Base-by-base conservation (phyloP, 2,888 invertebrate genomes). In the Celastrina argiolus region DNA sequence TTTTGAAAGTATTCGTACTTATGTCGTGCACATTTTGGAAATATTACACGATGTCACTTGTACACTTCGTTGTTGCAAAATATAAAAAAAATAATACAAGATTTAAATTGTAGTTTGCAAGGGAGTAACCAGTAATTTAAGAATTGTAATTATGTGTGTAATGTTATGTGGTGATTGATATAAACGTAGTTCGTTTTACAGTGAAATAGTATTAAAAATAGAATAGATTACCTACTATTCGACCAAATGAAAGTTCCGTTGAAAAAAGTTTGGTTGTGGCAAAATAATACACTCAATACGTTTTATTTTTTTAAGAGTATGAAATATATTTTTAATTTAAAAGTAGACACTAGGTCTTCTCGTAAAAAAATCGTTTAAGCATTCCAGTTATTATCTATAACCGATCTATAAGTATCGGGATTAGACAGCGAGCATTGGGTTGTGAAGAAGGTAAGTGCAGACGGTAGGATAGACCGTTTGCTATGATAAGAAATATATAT, bases 51-150 rank as follows among this genome's bases (percentile, higher is more conserved):
- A 75, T 79, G 76, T 73, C 85, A 85, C 87, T 74, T 71, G 83
- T 85, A 84, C 84, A 86, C 86, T 81, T 85, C 82, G 82, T 83
- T 81, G 84, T 86, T 83, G 84, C 83, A 87, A 78, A 78, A 75
- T 75, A 76, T 77, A 75, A 76, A 69, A 67, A 69, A 74, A 70
- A 75, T 76, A 79, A 79, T 79, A 75, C 76, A 77, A 76, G 75
- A 79, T 74, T 80, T 79, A 79, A 80, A 83, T 78, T 82, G 84
- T 88, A 88, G 88, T 79, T 84, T 82, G 81, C 83, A 68, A 82
- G 73, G 85, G 87, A 85, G 89, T 88, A 85, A 87, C 87, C 88
- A 87, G 88, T 81, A 74, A n/a, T 10, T n/a, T 26, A n/a, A 41
- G 2, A 41, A 28, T 26, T 41, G 10, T 2, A n/a, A n/a, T n/a